These are phyloP conservation scores for Rhaphigaster nebulosa DNA, from an alignment of 2,888 invertebrate species.

Conservation along the genomic window DNA sequence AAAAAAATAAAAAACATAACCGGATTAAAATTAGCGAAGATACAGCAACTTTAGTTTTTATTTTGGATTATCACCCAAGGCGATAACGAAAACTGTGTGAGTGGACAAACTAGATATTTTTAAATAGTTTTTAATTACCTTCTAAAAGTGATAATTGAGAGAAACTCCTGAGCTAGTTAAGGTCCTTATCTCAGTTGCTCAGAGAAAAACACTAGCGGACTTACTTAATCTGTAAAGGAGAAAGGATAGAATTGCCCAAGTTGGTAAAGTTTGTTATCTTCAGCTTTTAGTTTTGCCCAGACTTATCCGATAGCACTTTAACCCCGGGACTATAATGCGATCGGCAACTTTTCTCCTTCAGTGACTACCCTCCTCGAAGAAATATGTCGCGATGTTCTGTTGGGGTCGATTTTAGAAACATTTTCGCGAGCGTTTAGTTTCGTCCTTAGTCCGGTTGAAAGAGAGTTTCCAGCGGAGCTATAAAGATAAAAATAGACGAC, in stretches of 20 bases:
- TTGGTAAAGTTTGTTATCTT: slow-evolving; percentile 26
- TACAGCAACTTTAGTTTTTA: too few relatives aligned
- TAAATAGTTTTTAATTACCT: not conserved
- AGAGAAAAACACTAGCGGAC: not conserved
- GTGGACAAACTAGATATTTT: too few relatives aligned
- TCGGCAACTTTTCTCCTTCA: slow-evolving; percentile 22
- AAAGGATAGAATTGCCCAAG: slow-evolving; percentile 5
- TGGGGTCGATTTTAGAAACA: slow-evolving; percentile 1
- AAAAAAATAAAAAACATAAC: too few relatives aligned
- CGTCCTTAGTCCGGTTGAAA: not conserved
- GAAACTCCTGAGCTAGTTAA: not conserved
- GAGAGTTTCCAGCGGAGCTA: not conserved
- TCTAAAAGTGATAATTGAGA: not conserved
- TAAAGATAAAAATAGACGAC: slow-evolving; percentile 38
- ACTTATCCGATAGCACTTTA: slow-evolving; percentile 31
- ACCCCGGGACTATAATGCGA: not conserved
- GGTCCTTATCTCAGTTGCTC: not conserved
- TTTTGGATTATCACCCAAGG: too few relatives aligned
- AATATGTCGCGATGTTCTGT: not conserved
- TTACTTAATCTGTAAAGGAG: slow-evolving; percentile 31
- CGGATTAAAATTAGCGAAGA: too few relatives aligned
- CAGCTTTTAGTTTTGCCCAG: slow-evolving; percentile 7
- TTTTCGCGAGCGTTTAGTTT: not conserved
- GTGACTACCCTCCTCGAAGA: not conserved
- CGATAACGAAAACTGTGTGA: too few relatives aligned